phyloP scores from a whole-genome alignment of 2,888 invertebrate genomes.

The Xanthia togata region DNA sequence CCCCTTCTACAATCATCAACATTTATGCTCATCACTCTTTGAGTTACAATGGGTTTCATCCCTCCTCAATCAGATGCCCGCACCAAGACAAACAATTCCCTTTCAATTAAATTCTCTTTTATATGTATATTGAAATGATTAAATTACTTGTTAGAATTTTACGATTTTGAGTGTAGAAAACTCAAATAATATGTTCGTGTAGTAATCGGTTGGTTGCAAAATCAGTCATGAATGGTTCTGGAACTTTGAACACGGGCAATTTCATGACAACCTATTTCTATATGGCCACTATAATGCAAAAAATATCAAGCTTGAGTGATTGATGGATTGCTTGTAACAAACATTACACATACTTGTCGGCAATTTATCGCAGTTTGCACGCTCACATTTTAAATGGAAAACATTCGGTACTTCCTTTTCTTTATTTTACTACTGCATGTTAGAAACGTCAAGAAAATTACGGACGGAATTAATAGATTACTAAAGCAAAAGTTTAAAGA shows the following conservation, averaged over 20 bases:
- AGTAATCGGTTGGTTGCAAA: not conserved
- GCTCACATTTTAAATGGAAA: constrained; percentile 20
- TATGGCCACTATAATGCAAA: not conserved
- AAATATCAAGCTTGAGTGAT: constrained; percentile 26
- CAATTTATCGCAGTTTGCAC: constrained; percentile 25
- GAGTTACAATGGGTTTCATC: not conserved
- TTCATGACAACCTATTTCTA: constrained; percentile 3
- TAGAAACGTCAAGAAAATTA: constrained; percentile 7
- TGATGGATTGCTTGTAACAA: constrained; percentile 33
- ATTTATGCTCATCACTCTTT: not conserved
- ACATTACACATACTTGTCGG: constrained; percentile 47
- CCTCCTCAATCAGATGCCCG: not conserved
- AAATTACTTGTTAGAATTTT: not conserved
- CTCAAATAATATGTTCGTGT: not conserved
- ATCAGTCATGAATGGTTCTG: not conserved
- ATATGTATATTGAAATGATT: not conserved
- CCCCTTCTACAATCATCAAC: not conserved
- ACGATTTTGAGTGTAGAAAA: not conserved
- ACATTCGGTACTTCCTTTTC: constrained; percentile 29
- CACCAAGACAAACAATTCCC: not conserved
- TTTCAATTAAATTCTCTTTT: not conserved
- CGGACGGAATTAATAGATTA: not conserved
- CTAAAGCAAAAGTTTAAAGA: not conserved
- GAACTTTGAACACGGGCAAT: constrained; percentile 2
- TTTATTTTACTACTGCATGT: constrained; percentile 1